Evolutionary conservation across 2,113 vertebrate genomes (phyloP), one percentile per base, ranked within the genome.

Genomic region (Miniopterus natalensis): DNA sequence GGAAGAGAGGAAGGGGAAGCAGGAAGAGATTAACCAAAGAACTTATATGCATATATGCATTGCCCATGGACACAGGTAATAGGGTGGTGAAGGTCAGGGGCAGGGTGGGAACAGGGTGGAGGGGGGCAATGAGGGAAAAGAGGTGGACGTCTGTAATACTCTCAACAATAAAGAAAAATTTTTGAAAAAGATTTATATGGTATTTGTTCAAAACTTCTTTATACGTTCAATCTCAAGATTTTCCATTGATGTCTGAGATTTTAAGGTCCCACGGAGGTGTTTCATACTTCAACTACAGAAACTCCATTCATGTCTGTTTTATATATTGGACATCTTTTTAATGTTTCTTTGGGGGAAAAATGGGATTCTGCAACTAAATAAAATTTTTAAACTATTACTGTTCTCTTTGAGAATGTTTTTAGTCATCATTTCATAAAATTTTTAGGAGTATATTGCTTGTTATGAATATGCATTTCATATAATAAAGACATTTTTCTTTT

Each of bases 401-500:
- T 68, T 31, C 29, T 83, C 5, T n/a, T 81, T 45, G 6, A 84
- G 21, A 74, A 83, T 71, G 31, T 9, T 25, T 94, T 93, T 57
- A 21, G 17, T 71, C 1, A 55, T 23, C 29, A 75, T 31, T 93
- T 89, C 57, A 84, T 29, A 71, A 90, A 92, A 79, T 53, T 65
- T 89, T 86, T 87, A 27, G 29, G 3, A 21, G 2, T 61, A 55
- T 21, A 79, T 77, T 87, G 1, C 7, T 88, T 92, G 8, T 57
- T 68, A 21, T 78, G 12, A 84, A 81, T 61, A 90, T 21, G 7
- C 1, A 40, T 68, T 57, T 73, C 27, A 71, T 79, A 20, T 71
- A 59, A 78, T 49, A 74, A 93, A 77, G 23, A 89, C 8, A 40
- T 53, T 15, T 84, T 93, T 74, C n/a, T 45, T 65, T 96, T 86